Percentiles rank a stretch among this genome's conserved stretches.
Conservation (phyloP, 2,888 invertebrate genomes). For the Agonopterix alstromeriana region DNA sequence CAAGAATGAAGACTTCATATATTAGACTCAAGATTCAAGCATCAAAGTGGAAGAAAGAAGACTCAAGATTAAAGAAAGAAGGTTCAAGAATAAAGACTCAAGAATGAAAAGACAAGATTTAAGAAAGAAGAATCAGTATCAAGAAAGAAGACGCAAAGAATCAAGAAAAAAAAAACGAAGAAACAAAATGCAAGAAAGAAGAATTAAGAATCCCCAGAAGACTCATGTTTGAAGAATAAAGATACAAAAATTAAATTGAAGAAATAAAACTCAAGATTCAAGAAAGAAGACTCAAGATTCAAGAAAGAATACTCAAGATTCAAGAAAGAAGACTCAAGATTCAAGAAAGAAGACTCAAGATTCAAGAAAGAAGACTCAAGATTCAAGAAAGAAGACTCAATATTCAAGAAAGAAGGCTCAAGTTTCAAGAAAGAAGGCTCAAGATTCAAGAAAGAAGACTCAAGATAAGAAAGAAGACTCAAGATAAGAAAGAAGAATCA, state of each 20-base stretch:
- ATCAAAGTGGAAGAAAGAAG: not conserved
- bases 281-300: not conserved
- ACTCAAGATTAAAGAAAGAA: too few relatives aligned
- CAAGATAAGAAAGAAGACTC: not conserved
- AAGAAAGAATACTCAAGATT: too few relatives aligned
- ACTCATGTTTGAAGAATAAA: not conserved
- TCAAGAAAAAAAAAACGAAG: not conserved
- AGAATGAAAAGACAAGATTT: not conserved
- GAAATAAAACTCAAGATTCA: slow-evolving; percentile 3
- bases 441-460: too few relatives aligned
- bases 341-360: slow-evolving; percentile 2
- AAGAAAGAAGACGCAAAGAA: too few relatives aligned
- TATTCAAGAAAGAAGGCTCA: too few relatives aligned
- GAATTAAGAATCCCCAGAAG: not conserved
- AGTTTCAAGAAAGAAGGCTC: too few relatives aligned
- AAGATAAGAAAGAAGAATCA: not conserved
- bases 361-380: not conserved
- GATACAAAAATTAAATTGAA: slow-evolving; percentile 1
- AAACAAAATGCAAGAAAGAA: not conserved
- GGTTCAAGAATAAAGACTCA: slow-evolving; percentile 1
- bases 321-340: not conserved
- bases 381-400: too few relatives aligned
- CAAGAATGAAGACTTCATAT: not conserved
- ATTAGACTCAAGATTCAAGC: slow-evolving; percentile 4
- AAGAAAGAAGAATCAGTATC: slow-evolving; percentile 1